Percentiles rank a stretch among this genome's conserved stretches.
phyloP scores from a whole-genome alignment of 2,797 vertebrate species.

The Bryconaethiops microstoma region DNA sequence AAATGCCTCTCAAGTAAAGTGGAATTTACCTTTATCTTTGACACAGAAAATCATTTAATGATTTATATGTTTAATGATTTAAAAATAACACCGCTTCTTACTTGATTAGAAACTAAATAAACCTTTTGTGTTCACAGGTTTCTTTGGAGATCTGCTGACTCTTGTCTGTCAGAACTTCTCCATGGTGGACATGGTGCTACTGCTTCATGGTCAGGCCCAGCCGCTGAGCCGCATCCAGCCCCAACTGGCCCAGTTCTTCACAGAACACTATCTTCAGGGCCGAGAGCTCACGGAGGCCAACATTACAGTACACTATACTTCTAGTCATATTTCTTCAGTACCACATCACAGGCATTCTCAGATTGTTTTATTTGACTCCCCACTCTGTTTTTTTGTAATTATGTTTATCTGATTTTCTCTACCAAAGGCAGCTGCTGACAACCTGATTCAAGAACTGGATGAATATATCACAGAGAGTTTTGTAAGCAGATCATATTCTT shows the following conservation, averaged over 20 bases:
- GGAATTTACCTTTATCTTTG: no score
- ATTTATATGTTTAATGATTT: no score
- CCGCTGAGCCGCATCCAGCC: conserved; percentile 89
- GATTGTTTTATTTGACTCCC: neutral
- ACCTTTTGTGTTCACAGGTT: conserved; percentile 71
- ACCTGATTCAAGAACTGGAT: conserved; percentile 85
- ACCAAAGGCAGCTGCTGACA: conserved; percentile 82
- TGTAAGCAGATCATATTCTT: conserved; percentile 74
- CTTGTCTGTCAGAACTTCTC: conserved; percentile 92
- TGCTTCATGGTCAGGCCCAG: conserved; percentile 91
- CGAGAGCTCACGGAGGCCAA: conserved; percentile 86
- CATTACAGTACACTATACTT: conserved; percentile 78
- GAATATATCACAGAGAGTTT: conserved; percentile 93
- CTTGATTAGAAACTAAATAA: conserved; percentile 27
- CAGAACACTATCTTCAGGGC: conserved; percentile 86
- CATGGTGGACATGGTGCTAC: conserved; percentile 93
- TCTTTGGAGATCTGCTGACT: conserved; percentile 89
- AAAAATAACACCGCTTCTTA: neutral
- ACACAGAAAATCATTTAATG: no score
- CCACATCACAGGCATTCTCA: neutral
- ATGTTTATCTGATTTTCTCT: neutral
- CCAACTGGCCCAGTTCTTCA: conserved; percentile 87
- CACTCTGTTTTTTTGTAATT: neutral
- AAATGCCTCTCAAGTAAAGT: conserved; percentile 21
- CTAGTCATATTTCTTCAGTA: neutral